phyloP scores from a whole-genome alignment of 37 sponge, comb jelly and placozoan genomes.

The Agelas oroides region DNA sequence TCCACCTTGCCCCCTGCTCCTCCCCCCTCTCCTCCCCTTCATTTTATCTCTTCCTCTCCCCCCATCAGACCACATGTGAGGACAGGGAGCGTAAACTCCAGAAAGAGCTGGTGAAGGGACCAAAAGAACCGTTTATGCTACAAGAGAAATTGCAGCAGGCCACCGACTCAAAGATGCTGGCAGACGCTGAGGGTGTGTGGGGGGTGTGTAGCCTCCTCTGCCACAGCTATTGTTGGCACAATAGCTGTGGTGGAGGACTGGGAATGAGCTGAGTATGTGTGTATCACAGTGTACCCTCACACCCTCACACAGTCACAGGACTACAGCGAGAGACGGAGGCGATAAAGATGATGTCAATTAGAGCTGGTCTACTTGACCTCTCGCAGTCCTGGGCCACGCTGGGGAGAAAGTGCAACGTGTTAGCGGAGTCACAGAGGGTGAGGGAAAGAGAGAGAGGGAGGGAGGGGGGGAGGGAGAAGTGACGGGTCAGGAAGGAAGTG shows the following conservation, averaged over 20 bases:
- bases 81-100: conserved; percentile 79
- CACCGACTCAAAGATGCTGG: conserved; percentile 37
- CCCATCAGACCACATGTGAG: conserved; percentile 50
- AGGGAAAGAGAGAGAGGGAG: neutral
- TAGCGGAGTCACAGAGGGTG: conserved; percentile 73
- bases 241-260: too few species aligned
- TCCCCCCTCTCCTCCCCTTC: too few species aligned
- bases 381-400: conserved; percentile 55
- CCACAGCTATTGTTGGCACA: neutral
- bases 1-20: too few species aligned
- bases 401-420: conserved; percentile 38
- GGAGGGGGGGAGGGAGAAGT: neutral
- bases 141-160: conserved; percentile 54
- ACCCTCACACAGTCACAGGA: conserved; percentile 35
- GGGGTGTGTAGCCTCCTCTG: too few species aligned
- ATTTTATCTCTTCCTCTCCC: too few species aligned
- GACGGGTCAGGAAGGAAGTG: neutral
- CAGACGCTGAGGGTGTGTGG: conserved; percentile 65
- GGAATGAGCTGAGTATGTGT: neutral
- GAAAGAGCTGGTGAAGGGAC: conserved; percentile 72
- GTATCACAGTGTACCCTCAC: too few species aligned
- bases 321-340: conserved; percentile 68
- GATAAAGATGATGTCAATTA: conserved; percentile 73
- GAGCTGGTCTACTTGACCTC: conserved; percentile 72
- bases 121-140: conserved; percentile 39